phyloP scores from a whole-genome alignment of 1,140 invertebrate genomes.

The Cherax destructor region DNA sequence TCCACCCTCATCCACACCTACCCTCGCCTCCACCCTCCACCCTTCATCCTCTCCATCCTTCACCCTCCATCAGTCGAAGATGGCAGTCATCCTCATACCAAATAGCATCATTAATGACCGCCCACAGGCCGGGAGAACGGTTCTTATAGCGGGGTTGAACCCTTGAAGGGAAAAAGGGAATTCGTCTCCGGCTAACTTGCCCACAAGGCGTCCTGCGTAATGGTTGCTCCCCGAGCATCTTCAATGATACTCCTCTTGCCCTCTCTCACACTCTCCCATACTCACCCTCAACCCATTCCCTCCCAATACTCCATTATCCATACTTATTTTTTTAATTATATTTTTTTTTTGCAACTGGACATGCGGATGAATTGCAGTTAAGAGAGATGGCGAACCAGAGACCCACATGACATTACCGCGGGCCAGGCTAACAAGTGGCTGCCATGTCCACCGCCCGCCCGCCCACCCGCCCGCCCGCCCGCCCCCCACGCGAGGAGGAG shows the following conservation, averaged over 20 bases:
- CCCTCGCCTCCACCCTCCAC: neutral
- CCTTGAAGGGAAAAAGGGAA: constrained; percentile 52
- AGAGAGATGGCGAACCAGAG: constrained; percentile 1
- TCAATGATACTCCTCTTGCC: neutral
- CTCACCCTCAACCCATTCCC: too few species aligned
- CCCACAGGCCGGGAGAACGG: neutral
- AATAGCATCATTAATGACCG: neutral
- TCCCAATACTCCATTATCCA: too few species aligned
- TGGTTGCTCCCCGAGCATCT: constrained; percentile 10
- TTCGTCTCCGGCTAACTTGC: constrained; percentile 27
- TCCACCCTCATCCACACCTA: constrained; percentile 15
- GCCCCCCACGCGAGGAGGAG: neutral
- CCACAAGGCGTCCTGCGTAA: constrained; percentile 50
- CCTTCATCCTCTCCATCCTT: neutral
- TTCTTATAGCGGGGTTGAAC: constrained; percentile 18
- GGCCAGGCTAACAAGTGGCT: neutral
- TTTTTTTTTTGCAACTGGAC: too few species aligned
- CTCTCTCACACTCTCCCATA: neutral
- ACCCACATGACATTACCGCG: constrained; percentile 23
- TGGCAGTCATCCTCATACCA: neutral
- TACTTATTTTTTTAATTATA: too few species aligned
- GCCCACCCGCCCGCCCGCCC: neutral
- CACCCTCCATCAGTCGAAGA: neutral
- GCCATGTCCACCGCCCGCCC: constrained; percentile 15
- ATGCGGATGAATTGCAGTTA: too few species aligned